A percentile compares a stretch with the other conserved stretches of the same genome.
phyloP scores from a whole-genome alignment of 2,113 vertebrate species.

The Grammomys surdaster region DNA sequence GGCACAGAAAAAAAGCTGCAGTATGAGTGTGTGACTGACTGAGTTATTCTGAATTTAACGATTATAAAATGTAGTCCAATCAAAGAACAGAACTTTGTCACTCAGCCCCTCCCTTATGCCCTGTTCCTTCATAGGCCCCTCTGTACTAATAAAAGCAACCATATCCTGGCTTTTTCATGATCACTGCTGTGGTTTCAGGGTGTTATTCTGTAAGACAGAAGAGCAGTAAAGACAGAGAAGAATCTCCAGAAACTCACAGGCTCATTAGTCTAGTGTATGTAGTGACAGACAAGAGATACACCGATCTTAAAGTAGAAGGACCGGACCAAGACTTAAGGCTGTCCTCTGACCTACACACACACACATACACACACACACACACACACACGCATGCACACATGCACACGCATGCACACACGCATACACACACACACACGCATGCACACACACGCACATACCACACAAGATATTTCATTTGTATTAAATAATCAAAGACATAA shows the following conservation, averaged over 20 bases:
- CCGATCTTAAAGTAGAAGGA: neutral
- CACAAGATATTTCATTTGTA: neutral
- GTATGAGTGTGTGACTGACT: neutral
- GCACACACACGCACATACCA: neutral
- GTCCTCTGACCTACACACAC: neutral
- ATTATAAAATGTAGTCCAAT: constrained; percentile 32
- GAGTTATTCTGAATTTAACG: neutral
- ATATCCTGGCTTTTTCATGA: constrained; percentile 20
- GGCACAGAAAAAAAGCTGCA: constrained; percentile 2
- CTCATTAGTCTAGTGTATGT: neutral
- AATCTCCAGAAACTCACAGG: neutral
- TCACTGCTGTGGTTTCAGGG: neutral
- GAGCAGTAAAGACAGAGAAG: neutral
- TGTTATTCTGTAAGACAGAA: neutral
- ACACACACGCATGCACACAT: neutral
- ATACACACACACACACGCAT: neutral
- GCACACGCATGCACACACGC: neutral
- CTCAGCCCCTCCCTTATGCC: neutral
- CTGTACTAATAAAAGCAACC: neutral
- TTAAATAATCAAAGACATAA: neutral
- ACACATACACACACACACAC: neutral
- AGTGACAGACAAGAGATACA: neutral
- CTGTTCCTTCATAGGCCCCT: neutral
- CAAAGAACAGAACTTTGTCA: constrained; percentile 41
- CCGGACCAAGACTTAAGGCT: neutral